Evolutionary conservation across 2,113 vertebrate species (phyloP), one percentile per base, ranked within the genome.

Genomic region (Hippocampus abdominalis): DNA sequence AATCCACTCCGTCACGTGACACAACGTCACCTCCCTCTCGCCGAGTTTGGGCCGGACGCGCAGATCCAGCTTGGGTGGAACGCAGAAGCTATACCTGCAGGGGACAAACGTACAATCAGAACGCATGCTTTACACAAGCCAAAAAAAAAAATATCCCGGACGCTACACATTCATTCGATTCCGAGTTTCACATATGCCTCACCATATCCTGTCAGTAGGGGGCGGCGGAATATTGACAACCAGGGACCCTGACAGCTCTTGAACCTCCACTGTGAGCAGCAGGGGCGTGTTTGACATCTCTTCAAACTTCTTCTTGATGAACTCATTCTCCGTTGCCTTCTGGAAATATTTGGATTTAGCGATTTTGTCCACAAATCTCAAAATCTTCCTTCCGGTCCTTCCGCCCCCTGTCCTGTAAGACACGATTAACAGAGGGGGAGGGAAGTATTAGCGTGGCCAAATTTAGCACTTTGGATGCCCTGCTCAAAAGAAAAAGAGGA

Each of bases 331-430:
- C 0, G 94, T 90, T 46, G 95, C 95, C 76, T 87, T 94, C 90
- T 96, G 95, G 88, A 96, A 96, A 68, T 93, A 96, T 80, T 94
- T 94, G 67, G 94, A 95, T 86, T 95, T 96, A 62, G 94, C 86
- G 0, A 96, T 95, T 91, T 95, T 96, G 73, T 96, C 94, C 74
- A 96, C 93, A 13, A 96, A 93, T 88, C 92, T 92, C 77, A 96
- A 91, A 91, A 96, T 95, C 88, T 84, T 93, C 74, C 91, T 82
- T 61, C 95, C 92, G 0, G 93, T 95, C 82, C 90, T 93, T 20
- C 94, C 59, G 0, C 88, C 84, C 39, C 76, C 78, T 11, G 90
- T 63, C 25, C 89, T 65, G 9, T 81, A 79, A 74, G 71, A 88
- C 88, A 23, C 70, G 80, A 85, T 13, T 23, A 80, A 44, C 62